Evolutionary conservation across 2,888 invertebrate genomes (phyloP).

Genomic region (Thymelicus lineola): DNA sequence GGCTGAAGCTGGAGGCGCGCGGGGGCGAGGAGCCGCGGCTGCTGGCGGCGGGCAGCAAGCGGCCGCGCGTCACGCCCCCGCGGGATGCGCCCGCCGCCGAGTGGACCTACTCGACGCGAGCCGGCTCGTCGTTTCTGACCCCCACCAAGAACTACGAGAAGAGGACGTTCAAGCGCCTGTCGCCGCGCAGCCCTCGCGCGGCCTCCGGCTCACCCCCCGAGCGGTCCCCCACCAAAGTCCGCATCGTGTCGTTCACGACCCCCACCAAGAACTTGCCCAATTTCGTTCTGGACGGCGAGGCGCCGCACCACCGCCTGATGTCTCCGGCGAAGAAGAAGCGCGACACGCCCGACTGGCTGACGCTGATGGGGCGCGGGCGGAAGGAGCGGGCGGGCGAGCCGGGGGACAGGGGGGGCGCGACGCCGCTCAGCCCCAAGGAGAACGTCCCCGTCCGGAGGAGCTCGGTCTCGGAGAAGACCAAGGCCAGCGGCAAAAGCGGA

Average conservation of each 20-base stretch:
- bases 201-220: slow-evolving; percentile 53
- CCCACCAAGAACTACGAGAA: slow-evolving; percentile 67
- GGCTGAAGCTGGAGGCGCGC: slow-evolving; percentile 52
- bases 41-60: slow-evolving; percentile 58
- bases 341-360: slow-evolving; percentile 90
- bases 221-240: slow-evolving; percentile 54
- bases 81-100: slow-evolving; percentile 40
- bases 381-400: slow-evolving; percentile 49
- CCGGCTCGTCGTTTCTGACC: slow-evolving; percentile 67
- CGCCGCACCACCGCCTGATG: slow-evolving; percentile 89
- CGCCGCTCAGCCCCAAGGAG: slow-evolving; percentile 63
- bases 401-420: slow-evolving; percentile 23
- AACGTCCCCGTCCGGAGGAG: slow-evolving; percentile 55
- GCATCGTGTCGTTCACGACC: slow-evolving; percentile 68
- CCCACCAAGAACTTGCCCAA: slow-evolving; percentile 91
- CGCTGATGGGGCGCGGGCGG: slow-evolving; percentile 58
- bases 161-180: slow-evolving; percentile 55
- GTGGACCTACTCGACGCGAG: slow-evolving; percentile 58
- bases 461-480: slow-evolving; percentile 61
- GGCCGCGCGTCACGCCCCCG: slow-evolving; percentile 50
- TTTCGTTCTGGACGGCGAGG: slow-evolving; percentile 90
- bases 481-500: slow-evolving; percentile 54
- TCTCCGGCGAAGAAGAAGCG: slow-evolving; percentile 88
- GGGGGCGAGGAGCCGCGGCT: slow-evolving; percentile 47
- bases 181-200: slow-evolving; percentile 58